Evolutionary conservation across 2,888 invertebrate species (phyloP).

Genomic region (Cylloceria caligata): DNA sequence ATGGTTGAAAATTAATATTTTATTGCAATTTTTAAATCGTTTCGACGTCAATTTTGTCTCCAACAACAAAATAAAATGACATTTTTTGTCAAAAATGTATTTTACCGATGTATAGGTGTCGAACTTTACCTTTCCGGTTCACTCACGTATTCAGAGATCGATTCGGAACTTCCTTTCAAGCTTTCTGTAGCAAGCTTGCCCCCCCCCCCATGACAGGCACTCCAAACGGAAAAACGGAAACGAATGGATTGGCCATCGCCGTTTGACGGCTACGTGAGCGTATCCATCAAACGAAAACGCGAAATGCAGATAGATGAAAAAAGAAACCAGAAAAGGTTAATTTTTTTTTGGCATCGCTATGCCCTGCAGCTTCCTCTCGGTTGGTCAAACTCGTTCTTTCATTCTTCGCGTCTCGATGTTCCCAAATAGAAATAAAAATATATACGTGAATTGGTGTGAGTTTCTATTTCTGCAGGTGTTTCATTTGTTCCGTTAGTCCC

Average conservation of each 20-base stretch:
- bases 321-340: background rate
- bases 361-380: slow-evolving; percentile 14
- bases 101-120: background rate
- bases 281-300: slow-evolving; percentile 51
- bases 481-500: slow-evolving; percentile 16
- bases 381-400: slow-evolving; percentile 36
- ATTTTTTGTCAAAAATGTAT: background rate
- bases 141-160: slow-evolving; percentile 29
- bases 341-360: slow-evolving; percentile 4
- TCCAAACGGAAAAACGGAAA: slow-evolving; percentile 28
- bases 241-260: slow-evolving; percentile 45
- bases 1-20: too few species aligned
- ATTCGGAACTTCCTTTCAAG: slow-evolving; percentile 29
- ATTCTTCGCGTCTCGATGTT: slow-evolving; percentile 22
- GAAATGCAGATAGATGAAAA: slow-evolving; percentile 34
- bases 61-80: background rate
- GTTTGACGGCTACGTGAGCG: slow-evolving; percentile 44
- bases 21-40: too few species aligned
- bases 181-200: background rate
- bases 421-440: slow-evolving; percentile 17
- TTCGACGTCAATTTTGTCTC: too few species aligned
- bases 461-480: slow-evolving; percentile 44
- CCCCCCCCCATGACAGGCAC: background rate
- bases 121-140: background rate
- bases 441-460: slow-evolving; percentile 27